phyloP scores from a whole-genome alignment of 2,888 invertebrate species.

The Terebella lapidaria region DNA sequence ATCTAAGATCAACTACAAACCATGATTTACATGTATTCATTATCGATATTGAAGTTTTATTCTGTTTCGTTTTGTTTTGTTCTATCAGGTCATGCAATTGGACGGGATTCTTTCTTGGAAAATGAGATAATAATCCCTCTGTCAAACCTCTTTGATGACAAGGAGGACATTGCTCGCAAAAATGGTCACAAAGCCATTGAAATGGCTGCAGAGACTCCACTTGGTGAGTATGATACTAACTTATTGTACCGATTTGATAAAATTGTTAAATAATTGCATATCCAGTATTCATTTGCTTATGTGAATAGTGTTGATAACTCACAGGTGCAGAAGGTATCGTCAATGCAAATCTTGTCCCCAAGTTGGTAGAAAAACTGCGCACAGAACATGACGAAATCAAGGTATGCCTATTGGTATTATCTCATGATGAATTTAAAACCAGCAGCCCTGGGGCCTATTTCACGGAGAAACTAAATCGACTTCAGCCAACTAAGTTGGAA shows the following conservation, averaged over 20 bases:
- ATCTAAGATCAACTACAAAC: too few species aligned
- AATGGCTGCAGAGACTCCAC: constrained; percentile 49
- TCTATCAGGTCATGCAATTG: constrained; percentile 51
- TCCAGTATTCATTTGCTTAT: neutral
- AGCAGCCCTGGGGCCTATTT: too few species aligned
- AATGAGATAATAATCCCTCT: constrained; percentile 43
- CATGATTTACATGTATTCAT: neutral
- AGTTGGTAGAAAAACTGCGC: constrained; percentile 44
- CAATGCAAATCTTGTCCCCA: constrained; percentile 41
- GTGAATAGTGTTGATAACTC: neutral
- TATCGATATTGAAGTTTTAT: neutral
- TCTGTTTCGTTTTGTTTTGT: neutral
- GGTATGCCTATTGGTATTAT: too few species aligned
- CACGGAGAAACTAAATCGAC: too few species aligned
- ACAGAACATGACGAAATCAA: constrained; percentile 51
- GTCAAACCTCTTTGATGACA: constrained; percentile 48
- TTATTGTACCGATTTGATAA: neutral
- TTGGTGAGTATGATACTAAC: constrained; percentile 32
- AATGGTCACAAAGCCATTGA: constrained; percentile 51
- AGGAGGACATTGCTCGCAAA: constrained; percentile 46
- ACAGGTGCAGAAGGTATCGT: constrained; percentile 50
- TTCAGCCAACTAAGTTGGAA: too few species aligned
- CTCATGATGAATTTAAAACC: too few species aligned
- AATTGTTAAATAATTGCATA: neutral
- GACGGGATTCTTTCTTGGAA: constrained; percentile 48